Conservation (phyloP, 2,888 invertebrate species). For the Amaurobius ferox region DNA sequence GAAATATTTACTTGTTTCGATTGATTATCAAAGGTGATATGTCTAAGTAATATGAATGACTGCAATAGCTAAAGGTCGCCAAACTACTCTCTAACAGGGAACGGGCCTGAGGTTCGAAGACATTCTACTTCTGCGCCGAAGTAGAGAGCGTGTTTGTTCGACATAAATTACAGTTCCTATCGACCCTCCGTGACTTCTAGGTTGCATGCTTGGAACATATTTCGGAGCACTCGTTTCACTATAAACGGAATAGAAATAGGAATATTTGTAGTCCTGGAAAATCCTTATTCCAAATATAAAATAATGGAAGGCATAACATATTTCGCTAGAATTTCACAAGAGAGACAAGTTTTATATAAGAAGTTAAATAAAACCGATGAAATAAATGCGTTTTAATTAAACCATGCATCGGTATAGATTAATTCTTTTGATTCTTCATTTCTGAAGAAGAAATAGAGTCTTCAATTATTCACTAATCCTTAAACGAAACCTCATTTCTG, state of each 20-base stretch:
- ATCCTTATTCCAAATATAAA: neutral
- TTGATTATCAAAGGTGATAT: neutral
- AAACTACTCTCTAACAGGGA: neutral
- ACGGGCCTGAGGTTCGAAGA: neutral
- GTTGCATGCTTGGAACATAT: constrained; percentile 12
- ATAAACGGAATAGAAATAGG: neutral
- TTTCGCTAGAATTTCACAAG: too few relatives aligned
- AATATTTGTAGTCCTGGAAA: constrained; percentile 1
- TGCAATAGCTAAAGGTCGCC: neutral
- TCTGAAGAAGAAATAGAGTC: too few relatives aligned
- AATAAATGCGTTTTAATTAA: too few relatives aligned
- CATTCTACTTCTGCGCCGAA: neutral
- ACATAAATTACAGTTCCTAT: constrained; percentile 7
- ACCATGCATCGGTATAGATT: too few relatives aligned
- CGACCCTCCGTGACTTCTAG: constrained; percentile 10
- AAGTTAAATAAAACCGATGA: too few relatives aligned
- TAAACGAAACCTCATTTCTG: too few relatives aligned
- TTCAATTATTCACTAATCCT: too few relatives aligned
- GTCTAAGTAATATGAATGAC: neutral
- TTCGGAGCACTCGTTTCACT: constrained; percentile 9
- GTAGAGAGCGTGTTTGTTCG: constrained; percentile 4
- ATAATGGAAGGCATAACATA: constrained; percentile 1
- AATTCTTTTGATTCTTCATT: too few relatives aligned
- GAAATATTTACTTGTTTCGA: too few relatives aligned
- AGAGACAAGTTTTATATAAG: too few relatives aligned